phyloP scores from a whole-genome alignment of 1,140 invertebrate genomes.

The Rhopalosiphum padi region DNA sequence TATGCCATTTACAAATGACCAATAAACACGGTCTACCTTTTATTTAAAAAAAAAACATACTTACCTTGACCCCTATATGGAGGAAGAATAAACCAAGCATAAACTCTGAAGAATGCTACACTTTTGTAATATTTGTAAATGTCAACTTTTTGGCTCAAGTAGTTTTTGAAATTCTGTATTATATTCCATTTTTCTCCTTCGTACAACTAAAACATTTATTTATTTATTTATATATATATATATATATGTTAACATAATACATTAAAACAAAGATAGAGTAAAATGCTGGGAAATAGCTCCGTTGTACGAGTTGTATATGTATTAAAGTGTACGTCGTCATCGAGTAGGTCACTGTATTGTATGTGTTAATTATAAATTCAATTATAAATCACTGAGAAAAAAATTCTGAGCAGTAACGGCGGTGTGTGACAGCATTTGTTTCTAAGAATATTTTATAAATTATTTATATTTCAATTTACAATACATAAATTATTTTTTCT shows the following conservation, averaged over 20 bases:
- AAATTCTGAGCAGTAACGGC: not conserved
- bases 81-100: conserved; percentile 38
- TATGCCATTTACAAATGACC: not conserved
- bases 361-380: not conserved
- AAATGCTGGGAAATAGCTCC: not conserved
- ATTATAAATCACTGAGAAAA: not conserved
- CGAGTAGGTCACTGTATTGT: not conserved
- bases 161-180: conserved; percentile 38
- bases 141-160: conserved; percentile 48
- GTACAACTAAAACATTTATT: conserved; percentile 28
- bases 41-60: not conserved
- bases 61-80: conserved; percentile 32
- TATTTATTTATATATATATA: too few relatives aligned
- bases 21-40: not conserved
- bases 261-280: not conserved
- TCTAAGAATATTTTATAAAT: not conserved
- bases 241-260: too few relatives aligned
- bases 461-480: not conserved
- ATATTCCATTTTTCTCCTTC: conserved; percentile 40
- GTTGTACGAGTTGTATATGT: too few relatives aligned
- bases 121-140: conserved; percentile 29
- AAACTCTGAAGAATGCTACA: not conserved
- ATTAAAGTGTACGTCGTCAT: not conserved
- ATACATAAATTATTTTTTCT: not conserved
- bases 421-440: not conserved